Percentiles rank a stretch among this genome's conserved stretches.
Conservation (phyloP, 2,888 invertebrate species). For the Xanthia togata region DNA sequence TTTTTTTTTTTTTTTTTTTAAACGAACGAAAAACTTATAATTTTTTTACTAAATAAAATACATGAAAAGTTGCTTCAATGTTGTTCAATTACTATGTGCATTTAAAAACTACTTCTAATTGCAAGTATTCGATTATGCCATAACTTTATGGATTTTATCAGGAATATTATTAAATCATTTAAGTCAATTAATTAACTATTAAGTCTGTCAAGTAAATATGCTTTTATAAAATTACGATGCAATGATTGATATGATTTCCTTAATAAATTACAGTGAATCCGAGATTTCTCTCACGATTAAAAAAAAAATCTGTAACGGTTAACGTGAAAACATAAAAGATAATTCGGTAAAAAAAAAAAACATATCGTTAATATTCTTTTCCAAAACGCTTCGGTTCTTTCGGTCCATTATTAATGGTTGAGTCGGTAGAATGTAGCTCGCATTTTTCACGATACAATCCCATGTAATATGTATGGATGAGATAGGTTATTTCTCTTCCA, state of each 20-base stretch:
- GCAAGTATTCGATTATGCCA: too few relatives aligned
- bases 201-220: neutral
- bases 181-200: neutral
- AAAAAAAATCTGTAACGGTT: too few relatives aligned
- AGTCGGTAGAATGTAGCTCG: neutral
- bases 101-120: neutral
- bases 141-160: too few relatives aligned
- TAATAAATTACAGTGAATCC: neutral
- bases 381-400: neutral
- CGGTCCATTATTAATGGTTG: constrained; percentile 18
- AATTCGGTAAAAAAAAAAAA: neutral
- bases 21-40: too few relatives aligned
- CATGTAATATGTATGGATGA: constrained; percentile 40
- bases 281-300: neutral
- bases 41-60: too few relatives aligned
- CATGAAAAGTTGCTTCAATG: neutral
- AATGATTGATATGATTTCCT: neutral
- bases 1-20: too few relatives aligned
- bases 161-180: too few relatives aligned
- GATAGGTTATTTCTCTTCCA: constrained; percentile 13
- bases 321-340: neutral
- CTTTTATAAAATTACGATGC: too few relatives aligned
- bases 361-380: neutral
- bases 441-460: constrained; percentile 37
- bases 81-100: neutral